Evolutionary conservation across 2,888 invertebrate genomes (phyloP).

Genomic region (Caenorhabditis wallacei): DNA sequence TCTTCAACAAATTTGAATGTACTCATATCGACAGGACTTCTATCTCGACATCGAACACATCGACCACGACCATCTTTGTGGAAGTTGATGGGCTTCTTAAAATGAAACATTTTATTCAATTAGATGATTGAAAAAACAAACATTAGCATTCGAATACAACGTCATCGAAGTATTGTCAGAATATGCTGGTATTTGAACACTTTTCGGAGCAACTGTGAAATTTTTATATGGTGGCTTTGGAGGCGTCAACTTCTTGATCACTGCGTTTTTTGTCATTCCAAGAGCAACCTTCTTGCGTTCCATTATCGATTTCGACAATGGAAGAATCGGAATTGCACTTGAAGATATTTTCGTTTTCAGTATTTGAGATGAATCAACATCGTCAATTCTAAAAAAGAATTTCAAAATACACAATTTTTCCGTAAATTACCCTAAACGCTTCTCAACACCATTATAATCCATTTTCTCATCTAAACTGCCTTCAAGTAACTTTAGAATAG

Average conservation of each 20-base stretch:
- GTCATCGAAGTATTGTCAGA: slow-evolving; percentile 44
- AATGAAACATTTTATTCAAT: background rate
- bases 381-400: slow-evolving; percentile 6
- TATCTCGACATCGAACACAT: slow-evolving; percentile 42
- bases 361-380: slow-evolving; percentile 33
- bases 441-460: background rate
- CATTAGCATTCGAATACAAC: slow-evolving; percentile 45
- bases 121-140: background rate
- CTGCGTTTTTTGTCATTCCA: slow-evolving; percentile 40
- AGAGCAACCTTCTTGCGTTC: slow-evolving; percentile 56
- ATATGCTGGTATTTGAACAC: slow-evolving; percentile 58
- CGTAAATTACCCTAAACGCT: background rate
- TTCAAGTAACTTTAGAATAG: background rate
- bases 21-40: slow-evolving; percentile 45
- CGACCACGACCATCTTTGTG: slow-evolving; percentile 3
- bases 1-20: slow-evolving; percentile 56
- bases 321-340: slow-evolving; percentile 47
- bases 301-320: slow-evolving; percentile 61
- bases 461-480: background rate
- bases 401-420: background rate
- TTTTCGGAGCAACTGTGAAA: slow-evolving; percentile 49
- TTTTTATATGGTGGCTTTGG: slow-evolving; percentile 17
- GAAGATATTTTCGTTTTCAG: slow-evolving; percentile 42
- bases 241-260: slow-evolving; percentile 14
- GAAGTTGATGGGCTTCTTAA: slow-evolving; percentile 31